Conservation (phyloP, 1,140 invertebrate species). For the Chironomus tepperi region DNA sequence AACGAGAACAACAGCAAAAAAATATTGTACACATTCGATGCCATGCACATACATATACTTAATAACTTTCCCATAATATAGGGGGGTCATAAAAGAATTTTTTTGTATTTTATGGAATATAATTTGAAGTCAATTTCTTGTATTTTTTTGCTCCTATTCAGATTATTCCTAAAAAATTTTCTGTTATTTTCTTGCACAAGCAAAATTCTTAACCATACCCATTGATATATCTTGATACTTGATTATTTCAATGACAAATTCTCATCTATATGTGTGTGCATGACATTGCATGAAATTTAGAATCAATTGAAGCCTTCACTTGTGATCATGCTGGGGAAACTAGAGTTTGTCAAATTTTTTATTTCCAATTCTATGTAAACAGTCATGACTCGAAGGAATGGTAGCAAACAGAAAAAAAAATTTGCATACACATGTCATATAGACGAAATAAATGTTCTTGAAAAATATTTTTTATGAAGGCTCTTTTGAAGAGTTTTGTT, state of each 20-base stretch:
- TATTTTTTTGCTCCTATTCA: no score
- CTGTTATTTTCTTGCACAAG: no score
- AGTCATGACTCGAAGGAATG: no score
- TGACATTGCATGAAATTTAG: background rate
- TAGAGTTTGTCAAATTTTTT: no score
- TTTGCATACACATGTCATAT: no score
- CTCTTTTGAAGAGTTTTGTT: no score
- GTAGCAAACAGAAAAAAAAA: no score
- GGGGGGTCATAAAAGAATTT: background rate
- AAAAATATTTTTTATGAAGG: no score
- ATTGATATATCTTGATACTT: background rate
- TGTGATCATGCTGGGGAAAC: no score
- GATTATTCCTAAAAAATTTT: no score
- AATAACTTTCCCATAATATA: background rate
- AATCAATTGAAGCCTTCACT: background rate
- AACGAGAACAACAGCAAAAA: background rate
- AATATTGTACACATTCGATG: background rate
- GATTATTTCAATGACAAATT: background rate
- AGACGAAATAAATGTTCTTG: no score
- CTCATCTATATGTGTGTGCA: background rate
- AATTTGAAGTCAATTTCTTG: background rate
- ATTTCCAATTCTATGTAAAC: no score
- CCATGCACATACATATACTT: background rate
- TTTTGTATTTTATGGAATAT: background rate
- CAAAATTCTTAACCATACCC: background rate